A percentile compares a stretch with the other conserved stretches of the same genome.
These are phyloP conservation scores for Listrodromus nycthemerus DNA, from an alignment of 2,888 invertebrate genomes.

Conservation along the genomic window DNA sequence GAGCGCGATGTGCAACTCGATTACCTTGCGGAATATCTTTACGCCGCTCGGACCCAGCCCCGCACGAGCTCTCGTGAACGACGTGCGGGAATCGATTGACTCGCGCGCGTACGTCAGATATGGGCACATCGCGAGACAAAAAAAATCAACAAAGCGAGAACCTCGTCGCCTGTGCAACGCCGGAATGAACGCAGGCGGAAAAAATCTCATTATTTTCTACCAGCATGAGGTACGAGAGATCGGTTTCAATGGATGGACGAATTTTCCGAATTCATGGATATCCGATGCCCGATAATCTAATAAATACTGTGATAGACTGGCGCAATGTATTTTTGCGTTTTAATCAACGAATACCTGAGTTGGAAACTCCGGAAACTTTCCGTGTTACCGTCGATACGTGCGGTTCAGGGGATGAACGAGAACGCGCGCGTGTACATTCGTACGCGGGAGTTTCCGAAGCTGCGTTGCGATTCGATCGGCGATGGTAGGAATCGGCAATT, in stretches of 20 bases:
- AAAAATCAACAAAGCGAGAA: background rate
- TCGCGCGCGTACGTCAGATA: conserved; percentile 48
- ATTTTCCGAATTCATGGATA: background rate
- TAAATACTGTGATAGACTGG: background rate
- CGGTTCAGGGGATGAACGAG: background rate
- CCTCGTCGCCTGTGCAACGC: background rate
- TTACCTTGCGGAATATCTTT: conserved; percentile 75
- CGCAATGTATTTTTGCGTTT: conserved; percentile 22
- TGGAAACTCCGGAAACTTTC: conserved; percentile 6
- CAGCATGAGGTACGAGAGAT: background rate
- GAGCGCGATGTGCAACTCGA: conserved; percentile 71
- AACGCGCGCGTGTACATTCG: background rate
- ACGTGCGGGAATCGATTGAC: conserved; percentile 59
- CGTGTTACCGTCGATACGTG: background rate
- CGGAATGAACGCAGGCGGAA: conserved; percentile 5
- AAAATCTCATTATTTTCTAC: conserved; percentile 4
- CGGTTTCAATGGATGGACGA: background rate
- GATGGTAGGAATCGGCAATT: conserved; percentile 40
- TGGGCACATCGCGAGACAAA: conserved; percentile 23
- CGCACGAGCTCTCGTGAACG: background rate
- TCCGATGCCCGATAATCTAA: background rate
- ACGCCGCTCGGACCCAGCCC: conserved; percentile 15
- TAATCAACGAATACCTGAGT: conserved; percentile 42
- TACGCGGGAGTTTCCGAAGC: background rate
- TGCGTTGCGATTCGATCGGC: conserved; percentile 12